These are phyloP conservation scores for Orchesellides sinensis DNA, from an alignment of 2,888 invertebrate genomes.

Conservation along the genomic window DNA sequence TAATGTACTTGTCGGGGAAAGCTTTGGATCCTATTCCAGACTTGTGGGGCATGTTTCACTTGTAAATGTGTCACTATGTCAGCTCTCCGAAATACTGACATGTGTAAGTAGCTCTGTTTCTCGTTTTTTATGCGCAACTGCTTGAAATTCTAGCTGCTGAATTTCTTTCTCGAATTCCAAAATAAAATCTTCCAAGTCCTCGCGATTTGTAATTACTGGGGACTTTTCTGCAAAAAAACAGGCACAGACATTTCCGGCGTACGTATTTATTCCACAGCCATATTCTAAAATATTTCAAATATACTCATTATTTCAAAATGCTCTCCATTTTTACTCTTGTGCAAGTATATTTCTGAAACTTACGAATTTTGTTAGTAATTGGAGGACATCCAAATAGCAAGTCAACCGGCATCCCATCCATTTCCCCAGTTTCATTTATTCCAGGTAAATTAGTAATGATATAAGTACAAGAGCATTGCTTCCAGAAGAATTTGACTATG, in stretches of 20 bases:
- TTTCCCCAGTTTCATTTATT: neutral
- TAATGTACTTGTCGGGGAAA: too few relatives aligned
- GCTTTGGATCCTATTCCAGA: too few relatives aligned
- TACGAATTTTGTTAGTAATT: conserved; percentile 12
- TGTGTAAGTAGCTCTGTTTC: neutral
- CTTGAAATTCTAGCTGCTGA: neutral
- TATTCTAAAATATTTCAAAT: conserved; percentile 13
- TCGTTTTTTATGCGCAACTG: neutral
- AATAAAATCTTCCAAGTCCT: conserved; percentile 24
- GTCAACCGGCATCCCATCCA: neutral
- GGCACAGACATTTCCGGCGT: neutral
- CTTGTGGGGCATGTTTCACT: too few relatives aligned
- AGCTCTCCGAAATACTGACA: neutral
- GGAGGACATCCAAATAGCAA: conserved; percentile 30
- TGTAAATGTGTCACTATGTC: too few relatives aligned
- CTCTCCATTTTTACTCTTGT: too few relatives aligned
- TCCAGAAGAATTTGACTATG: conserved; percentile 9
- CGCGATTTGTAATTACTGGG: neutral
- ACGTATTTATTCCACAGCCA: conserved; percentile 5
- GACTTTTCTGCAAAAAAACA: conserved; percentile 20
- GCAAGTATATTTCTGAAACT: neutral
- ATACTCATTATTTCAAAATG: too few relatives aligned
- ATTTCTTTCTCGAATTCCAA: conserved; percentile 24
- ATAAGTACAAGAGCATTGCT: neutral
- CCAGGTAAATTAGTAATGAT: conserved; percentile 38